These are phyloP conservation scores for Gila orcuttii DNA, from an alignment of 2,113 vertebrate species.

Conservation along the genomic window DNA sequence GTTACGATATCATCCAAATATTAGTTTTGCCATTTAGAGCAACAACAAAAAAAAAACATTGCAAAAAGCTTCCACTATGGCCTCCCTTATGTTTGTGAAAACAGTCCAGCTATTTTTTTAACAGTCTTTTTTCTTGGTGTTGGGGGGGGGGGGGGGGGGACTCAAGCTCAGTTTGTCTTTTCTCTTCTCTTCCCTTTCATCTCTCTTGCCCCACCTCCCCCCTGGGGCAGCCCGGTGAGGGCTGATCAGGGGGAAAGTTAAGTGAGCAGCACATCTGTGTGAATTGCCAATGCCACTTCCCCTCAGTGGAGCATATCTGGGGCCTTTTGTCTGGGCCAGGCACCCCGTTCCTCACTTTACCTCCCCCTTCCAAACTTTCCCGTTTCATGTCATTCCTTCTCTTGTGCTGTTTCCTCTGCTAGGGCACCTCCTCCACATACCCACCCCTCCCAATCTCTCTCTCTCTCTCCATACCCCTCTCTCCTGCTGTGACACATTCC, in stretches of 20 bases:
- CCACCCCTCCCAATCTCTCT: constrained; percentile 46
- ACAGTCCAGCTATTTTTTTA: constrained; percentile 4
- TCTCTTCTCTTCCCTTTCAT: constrained; percentile 48
- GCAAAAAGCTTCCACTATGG: background rate
- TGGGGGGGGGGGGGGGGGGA: background rate
- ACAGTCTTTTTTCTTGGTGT: constrained; percentile 9
- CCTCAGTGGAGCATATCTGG: constrained; percentile 58
- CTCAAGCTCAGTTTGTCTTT: constrained; percentile 59
- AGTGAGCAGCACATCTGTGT: constrained; percentile 67
- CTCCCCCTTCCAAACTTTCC: constrained; percentile 60
- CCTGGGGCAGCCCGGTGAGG: constrained; percentile 33
- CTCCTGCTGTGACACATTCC: constrained; percentile 64
- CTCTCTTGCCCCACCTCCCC: constrained; percentile 47
- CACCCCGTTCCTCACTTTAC: constrained; percentile 62
- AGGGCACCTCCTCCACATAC: constrained; percentile 48
- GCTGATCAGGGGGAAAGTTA: constrained; percentile 56
- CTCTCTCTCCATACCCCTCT: constrained; percentile 48
- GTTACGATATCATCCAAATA: background rate
- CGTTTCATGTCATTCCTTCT: constrained; percentile 56
- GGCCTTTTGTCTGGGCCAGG: constrained; percentile 60
- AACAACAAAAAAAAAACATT: background rate
- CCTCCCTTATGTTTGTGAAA: constrained; percentile 18
- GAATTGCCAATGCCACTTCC: constrained; percentile 58
- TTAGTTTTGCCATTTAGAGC: background rate
- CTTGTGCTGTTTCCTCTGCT: constrained; percentile 44